phyloP scores from a whole-genome alignment of 2,797 vertebrate species.

The Gallinago stenura region DNA sequence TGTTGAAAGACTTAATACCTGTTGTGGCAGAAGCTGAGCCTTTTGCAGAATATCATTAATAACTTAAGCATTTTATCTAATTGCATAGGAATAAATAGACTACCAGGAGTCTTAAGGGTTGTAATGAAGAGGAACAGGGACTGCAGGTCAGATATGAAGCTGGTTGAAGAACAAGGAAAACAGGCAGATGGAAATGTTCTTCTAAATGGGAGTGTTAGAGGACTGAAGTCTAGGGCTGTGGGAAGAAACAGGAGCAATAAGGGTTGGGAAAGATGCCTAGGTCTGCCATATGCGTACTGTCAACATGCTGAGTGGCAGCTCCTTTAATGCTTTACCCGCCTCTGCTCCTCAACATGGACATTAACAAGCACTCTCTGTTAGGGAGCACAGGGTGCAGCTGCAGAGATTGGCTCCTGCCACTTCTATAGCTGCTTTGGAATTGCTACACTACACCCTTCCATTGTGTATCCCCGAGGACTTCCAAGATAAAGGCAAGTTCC shows the following conservation, averaged over 20 bases:
- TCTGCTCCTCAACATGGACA: background rate
- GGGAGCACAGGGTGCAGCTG: background rate
- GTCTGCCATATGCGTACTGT: background rate
- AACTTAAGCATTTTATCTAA: background rate
- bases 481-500: background rate
- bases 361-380: background rate
- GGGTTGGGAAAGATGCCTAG: background rate
- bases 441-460: background rate
- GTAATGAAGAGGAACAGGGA: background rate
- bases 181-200: background rate
- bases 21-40: constrained; percentile 8
- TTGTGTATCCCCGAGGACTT: background rate
- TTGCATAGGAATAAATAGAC: background rate
- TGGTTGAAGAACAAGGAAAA: background rate
- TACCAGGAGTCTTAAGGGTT: background rate
- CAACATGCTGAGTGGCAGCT: background rate
- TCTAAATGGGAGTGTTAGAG: background rate
- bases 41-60: background rate
- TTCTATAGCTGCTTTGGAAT: background rate
- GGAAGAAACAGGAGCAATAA: background rate
- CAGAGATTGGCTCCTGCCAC: background rate
- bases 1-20: background rate
- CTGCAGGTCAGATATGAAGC: background rate
- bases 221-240: background rate
- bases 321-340: background rate